Percentiles rank a stretch among this genome's conserved stretches.
Conservation (phyloP, 2,113 vertebrate species). For the Neopipo cinnamomea region DNA sequence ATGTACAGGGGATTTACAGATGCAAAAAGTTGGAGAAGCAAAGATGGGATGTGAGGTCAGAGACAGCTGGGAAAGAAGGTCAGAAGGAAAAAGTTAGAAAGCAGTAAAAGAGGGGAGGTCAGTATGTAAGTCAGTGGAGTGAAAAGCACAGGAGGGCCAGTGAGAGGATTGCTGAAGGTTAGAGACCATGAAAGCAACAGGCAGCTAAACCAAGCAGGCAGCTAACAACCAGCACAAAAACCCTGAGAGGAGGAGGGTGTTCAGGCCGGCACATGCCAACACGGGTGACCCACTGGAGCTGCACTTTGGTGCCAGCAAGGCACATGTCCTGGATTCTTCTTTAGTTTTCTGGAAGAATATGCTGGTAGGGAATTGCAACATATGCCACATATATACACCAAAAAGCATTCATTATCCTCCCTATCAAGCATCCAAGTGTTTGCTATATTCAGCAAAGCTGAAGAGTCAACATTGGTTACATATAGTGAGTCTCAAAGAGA, state of each 20-base stretch:
- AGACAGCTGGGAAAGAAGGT: not conserved
- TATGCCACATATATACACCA: not conserved
- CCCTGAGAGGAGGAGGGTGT: not conserved
- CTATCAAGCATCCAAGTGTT: not conserved
- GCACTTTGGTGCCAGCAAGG: rapidly evolving
- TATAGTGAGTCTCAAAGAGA: not conserved
- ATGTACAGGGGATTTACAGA: not conserved
- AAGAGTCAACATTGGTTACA: not conserved
- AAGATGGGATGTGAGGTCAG: not conserved
- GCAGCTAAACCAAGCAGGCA: not conserved
- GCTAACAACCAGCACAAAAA: not conserved
- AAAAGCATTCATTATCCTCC: not conserved
- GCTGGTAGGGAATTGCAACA: not conserved
- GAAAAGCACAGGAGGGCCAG: not conserved
- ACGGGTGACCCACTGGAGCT: not conserved
- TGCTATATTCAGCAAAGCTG: not conserved
- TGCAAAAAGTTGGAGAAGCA: not conserved
- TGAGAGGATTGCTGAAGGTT: not conserved
- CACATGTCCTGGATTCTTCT: not conserved
- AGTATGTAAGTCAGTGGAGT: not conserved
- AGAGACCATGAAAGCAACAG: not conserved
- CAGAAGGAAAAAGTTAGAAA: not conserved
- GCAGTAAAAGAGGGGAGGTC: not conserved
- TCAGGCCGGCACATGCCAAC: not conserved
- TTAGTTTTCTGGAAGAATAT: not conserved